Conservation (phyloP, 1,140 invertebrate species). For the Drosophila persimilis region DNA sequence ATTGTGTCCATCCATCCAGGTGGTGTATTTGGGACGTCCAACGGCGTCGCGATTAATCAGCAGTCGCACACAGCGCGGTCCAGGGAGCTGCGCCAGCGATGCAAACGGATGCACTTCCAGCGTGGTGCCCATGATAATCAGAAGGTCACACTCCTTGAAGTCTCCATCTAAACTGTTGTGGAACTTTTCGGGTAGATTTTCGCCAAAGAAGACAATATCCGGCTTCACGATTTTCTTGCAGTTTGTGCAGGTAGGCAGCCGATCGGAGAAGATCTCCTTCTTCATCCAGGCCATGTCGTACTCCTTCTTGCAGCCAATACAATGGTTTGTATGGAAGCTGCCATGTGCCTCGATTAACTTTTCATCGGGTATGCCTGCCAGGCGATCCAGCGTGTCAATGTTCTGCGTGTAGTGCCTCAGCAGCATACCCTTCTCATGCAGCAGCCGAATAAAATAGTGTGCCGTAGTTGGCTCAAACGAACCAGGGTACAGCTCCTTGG, state of each 20-base stretch:
- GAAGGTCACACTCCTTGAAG: constrained; percentile 93
- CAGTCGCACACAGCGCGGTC: constrained; percentile 88
- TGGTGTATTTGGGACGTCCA: constrained; percentile 83
- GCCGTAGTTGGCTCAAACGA: constrained; percentile 91
- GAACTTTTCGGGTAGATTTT: constrained; percentile 92
- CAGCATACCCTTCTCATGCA: constrained; percentile 91
- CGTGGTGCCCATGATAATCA: constrained; percentile 98
- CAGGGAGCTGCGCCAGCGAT: constrained; percentile 91
- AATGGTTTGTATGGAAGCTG: constrained; percentile 95
- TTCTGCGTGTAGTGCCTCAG: constrained; percentile 96
- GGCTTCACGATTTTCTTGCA: constrained; percentile 93
- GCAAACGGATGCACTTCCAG: constrained; percentile 97
- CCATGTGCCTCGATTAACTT: constrained; percentile 97
- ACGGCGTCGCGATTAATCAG: constrained; percentile 93
- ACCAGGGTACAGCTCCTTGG: constrained; percentile 93
- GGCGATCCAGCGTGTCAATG: constrained; percentile 95
- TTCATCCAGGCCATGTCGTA: constrained; percentile 91
- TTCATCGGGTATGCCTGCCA: constrained; percentile 92
- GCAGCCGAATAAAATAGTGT: constrained; percentile 92
- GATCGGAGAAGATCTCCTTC: constrained; percentile 88
- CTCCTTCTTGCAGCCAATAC: constrained; percentile 89
- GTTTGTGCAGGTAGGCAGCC: constrained; percentile 89
- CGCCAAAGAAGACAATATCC: constrained; percentile 97
- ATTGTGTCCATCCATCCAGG: constrained; percentile 46
- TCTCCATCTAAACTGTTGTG: constrained; percentile 87